phyloP scores from a whole-genome alignment of 2,888 invertebrate genomes.

The Idaea straminata region DNA sequence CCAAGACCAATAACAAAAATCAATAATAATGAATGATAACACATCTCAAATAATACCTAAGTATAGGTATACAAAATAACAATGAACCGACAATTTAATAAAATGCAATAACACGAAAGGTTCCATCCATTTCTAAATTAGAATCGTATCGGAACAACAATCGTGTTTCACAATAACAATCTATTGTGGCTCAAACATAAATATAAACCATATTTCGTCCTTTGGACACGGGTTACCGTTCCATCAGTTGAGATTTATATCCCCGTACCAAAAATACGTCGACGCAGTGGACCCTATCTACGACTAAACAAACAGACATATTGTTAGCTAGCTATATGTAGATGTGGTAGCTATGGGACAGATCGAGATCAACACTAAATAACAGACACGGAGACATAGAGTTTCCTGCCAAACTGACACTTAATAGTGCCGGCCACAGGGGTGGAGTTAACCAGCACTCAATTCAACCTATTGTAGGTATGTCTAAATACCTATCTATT shows the following conservation, averaged over 20 bases:
- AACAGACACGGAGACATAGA: conserved; percentile 65
- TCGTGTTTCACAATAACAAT: conserved; percentile 33
- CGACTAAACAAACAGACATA: conserved; percentile 40
- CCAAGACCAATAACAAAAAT: no score
- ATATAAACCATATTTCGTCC: conserved; percentile 34
- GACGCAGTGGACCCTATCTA: conserved; percentile 29
- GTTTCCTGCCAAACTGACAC: conserved; percentile 69
- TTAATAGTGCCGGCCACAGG: conserved; percentile 49
- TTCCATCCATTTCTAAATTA: conserved; percentile 33
- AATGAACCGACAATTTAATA: conserved; percentile 26
- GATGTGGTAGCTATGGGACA: conserved; percentile 42
- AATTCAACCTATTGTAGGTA: conserved; percentile 6
- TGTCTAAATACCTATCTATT: no score
- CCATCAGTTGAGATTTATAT: conserved; percentile 33
- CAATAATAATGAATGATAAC: neutral
- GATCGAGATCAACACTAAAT: conserved; percentile 73
- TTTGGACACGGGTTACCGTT: conserved; percentile 26
- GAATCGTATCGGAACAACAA: conserved; percentile 32
- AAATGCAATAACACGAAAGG: conserved; percentile 28
- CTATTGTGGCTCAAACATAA: conserved; percentile 32
- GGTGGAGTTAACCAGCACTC: conserved; percentile 25
- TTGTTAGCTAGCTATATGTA: conserved; percentile 29
- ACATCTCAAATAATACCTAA: neutral
- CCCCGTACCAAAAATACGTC: conserved; percentile 31
- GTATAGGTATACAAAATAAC: conserved; percentile 19